phyloP scores from a whole-genome alignment of 1,140 invertebrate species.

The Oscheius sp. region DNA sequence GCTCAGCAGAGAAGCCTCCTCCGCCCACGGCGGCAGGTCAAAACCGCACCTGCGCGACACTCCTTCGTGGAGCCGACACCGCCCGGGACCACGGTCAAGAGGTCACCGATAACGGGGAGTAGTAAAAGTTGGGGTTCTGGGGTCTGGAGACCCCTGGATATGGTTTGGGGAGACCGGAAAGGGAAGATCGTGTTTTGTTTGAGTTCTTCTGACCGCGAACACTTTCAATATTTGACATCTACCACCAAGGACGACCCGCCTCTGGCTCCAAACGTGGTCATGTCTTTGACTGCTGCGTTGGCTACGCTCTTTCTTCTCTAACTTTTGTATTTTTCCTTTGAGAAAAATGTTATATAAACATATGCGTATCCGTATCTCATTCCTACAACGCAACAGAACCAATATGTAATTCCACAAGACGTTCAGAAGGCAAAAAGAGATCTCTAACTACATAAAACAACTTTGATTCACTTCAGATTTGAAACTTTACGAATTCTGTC shows the following conservation, averaged over 20 bases:
- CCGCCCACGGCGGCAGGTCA: not conserved
- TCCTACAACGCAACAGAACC: too few relatives aligned
- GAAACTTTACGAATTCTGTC: too few relatives aligned
- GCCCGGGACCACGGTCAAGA: not conserved
- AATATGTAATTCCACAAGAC: too few relatives aligned
- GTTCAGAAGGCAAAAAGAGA: too few relatives aligned
- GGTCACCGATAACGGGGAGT: not conserved
- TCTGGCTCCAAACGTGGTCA: not conserved
- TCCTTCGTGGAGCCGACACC: too few relatives aligned
- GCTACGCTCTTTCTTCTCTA: not conserved
- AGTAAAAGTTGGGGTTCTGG: not conserved
- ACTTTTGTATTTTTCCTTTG: too few relatives aligned
- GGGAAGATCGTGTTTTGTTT: not conserved
- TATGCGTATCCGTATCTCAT: too few relatives aligned
- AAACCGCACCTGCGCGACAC: not conserved
- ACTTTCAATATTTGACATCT: slow-evolving; percentile 3
- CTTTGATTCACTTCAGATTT: too few relatives aligned
- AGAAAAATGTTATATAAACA: too few relatives aligned
- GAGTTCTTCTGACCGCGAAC: not conserved
- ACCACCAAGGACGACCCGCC: slow-evolving; percentile 9
- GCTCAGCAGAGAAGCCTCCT: not conserved
- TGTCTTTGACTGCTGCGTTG: not conserved
- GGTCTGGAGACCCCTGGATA: not conserved
- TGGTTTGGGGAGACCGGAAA: not conserved
- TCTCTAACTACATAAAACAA: too few relatives aligned